Evolutionary conservation across 2,113 vertebrate species (phyloP).

Genomic region (Carollia perspicillata): DNA sequence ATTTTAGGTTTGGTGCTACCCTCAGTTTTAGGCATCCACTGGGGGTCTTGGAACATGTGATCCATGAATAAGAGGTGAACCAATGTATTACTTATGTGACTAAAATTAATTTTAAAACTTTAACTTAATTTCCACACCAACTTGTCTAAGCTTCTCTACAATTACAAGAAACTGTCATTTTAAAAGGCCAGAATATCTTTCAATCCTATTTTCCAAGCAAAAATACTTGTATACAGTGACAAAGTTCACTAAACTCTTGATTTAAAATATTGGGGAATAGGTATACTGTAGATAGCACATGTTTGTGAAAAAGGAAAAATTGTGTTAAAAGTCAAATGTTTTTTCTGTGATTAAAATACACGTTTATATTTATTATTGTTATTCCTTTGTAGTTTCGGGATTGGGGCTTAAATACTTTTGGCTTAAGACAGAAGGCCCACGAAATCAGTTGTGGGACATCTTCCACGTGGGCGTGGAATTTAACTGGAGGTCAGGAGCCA

Average conservation of each 20-base stretch:
- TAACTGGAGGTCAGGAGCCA: neutral
- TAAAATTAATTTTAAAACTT: neutral
- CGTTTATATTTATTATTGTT: neutral
- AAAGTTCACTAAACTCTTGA: neutral
- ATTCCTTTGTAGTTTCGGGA: neutral
- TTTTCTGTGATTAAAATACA: neutral
- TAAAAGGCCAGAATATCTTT: neutral
- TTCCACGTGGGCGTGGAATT: neutral
- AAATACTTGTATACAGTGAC: neutral
- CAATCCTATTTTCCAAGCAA: neutral
- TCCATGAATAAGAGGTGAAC: neutral
- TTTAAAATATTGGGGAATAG: neutral
- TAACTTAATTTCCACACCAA: neutral
- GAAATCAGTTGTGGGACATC: neutral
- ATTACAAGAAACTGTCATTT: neutral
- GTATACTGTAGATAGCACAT: neutral
- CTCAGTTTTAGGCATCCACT: neutral
- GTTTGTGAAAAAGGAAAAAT: neutral
- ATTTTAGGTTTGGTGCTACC: neutral
- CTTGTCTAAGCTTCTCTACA: neutral
- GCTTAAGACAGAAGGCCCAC: neutral
- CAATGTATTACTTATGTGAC: neutral
- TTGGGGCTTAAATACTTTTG: neutral
- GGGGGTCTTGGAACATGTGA: neutral
- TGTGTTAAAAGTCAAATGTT: neutral